Evolutionary conservation across 2,113 vertebrate genomes (phyloP), one percentile per base, ranked within the genome.

Genomic region (Morone chrysops): DNA sequence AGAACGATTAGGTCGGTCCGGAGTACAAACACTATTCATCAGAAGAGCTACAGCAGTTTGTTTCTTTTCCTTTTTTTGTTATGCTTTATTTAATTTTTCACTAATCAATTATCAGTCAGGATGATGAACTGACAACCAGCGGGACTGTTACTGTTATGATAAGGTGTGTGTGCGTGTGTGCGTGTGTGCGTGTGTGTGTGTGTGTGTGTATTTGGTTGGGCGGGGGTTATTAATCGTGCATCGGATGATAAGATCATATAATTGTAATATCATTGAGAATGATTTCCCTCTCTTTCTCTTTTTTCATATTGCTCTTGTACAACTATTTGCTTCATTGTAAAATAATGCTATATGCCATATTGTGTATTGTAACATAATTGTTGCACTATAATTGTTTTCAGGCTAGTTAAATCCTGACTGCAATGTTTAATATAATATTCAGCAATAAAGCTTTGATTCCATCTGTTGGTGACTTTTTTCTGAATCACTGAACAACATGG

Each of bases 371-470:
- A 94, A 86, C 79, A 94, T 95, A 94, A 94, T 94, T 94, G 93
- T 93, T 95, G 94, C 90, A 94, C 92, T 90, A 92, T 89, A 80
- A 90, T 91, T 92, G 93, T 94, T 94, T 94, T 94, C 91, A 93
- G 93, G 92, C 82, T 84, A 92, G 89, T 92, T 91, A 76, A 81
- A 89, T 80, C 87, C 90, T 89, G 91, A 93, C 81, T 89, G 92
- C 93, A 94, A 92, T 91, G 88, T 94, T 93, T 92, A 87, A 90
- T 94, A 94, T 94, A 89, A 93, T 94, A 93, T 85, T 90, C 90
- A 94, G 95, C 95, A 96, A 96, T 96, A 96, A 96, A 95, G 92
- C 91, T 91, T 93, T 93, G 85, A 93, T 90, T 90, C 82, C 89
- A 41, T 75, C 43, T 77, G 65, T 11, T 65, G 31, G 36, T 45